Base-by-base conservation (phyloP, 2,888 invertebrate species). In the Atherix ibis region DNA sequence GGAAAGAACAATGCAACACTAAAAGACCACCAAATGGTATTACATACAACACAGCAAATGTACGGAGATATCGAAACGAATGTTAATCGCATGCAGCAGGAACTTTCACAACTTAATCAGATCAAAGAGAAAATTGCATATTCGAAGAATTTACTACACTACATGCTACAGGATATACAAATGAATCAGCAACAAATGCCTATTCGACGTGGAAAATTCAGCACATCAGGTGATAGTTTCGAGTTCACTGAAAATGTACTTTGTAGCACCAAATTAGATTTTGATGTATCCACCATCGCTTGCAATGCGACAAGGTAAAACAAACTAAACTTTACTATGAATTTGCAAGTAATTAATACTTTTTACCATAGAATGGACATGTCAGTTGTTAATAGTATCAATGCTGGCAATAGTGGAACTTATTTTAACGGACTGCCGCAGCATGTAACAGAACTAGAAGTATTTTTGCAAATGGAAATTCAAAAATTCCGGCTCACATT, bases 71-170 rank as follows among this genome's bases (percentile, higher is more conserved):
- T 54, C 3, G 51, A 50, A 18, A 33, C 44, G 4, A 48, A 52
- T 1, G 44, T 58, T 3, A 53, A 56, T 43, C 53, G 53, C 33
- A 48, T 56, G 24, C 54, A 55, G 29, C 48, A 54, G 25, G 58
- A 58, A 29, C 8, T 17, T 30, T 35, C 48, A 36, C 56, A 56
- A 38, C 34, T 58, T 12, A 46, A 50, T 16, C 52, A 57, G 44
- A 54, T 57, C 19, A 59, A 56, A 35, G 55, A 57, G 12, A 59
- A 58, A 42, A 59, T 58, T n/a, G 37, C 54, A 8, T 56, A 52
- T 35, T 52, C 54, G 2, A 55, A 52, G 36, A 53, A 51, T 35
- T 44, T 56, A 40, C 34, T 56, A 34, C 48, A 49, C 35, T 52
- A 48, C 34, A 42, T 52, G 40, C 38, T 57, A 27, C 39, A 38